Conservation (phyloP, 2,113 vertebrate genomes). For the Cyprinus carpio region DNA sequence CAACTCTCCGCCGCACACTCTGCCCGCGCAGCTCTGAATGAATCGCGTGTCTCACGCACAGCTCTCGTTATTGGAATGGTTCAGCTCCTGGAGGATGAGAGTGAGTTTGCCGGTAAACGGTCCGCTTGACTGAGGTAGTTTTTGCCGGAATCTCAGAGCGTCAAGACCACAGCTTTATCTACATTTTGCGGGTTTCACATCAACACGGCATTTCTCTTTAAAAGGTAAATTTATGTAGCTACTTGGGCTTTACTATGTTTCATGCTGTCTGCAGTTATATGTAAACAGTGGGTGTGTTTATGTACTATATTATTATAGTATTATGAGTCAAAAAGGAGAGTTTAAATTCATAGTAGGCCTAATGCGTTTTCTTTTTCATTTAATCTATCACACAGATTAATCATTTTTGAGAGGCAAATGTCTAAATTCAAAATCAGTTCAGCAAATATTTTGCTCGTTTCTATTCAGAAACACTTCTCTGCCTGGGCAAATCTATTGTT, state of each 20-base stretch:
- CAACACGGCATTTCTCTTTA: neutral
- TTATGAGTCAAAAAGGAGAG: neutral
- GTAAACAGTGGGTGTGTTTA: neutral
- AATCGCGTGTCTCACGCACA: constrained; percentile 4
- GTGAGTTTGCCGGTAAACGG: constrained; percentile 24
- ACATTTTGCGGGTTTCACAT: neutral
- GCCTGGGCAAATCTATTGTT: neutral
- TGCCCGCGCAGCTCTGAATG: neutral
- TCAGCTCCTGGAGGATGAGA: constrained; percentile 9
- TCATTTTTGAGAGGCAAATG: neutral
- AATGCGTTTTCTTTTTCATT: neutral
- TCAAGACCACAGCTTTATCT: neutral
- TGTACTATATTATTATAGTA: neutral
- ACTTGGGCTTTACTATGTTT: neutral
- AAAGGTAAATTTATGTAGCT: constrained; percentile 21
- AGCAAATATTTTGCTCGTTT: neutral
- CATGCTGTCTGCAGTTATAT: neutral
- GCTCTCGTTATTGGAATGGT: neutral
- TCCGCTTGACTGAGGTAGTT: neutral
- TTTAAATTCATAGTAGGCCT: neutral
- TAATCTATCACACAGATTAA: neutral
- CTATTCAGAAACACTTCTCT: neutral
- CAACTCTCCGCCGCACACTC: constrained; percentile 19
- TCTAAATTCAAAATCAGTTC: neutral
- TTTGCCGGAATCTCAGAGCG: neutral